Evolutionary conservation across 2,113 vertebrate species (phyloP).

Genomic region (Alces alces): DNA sequence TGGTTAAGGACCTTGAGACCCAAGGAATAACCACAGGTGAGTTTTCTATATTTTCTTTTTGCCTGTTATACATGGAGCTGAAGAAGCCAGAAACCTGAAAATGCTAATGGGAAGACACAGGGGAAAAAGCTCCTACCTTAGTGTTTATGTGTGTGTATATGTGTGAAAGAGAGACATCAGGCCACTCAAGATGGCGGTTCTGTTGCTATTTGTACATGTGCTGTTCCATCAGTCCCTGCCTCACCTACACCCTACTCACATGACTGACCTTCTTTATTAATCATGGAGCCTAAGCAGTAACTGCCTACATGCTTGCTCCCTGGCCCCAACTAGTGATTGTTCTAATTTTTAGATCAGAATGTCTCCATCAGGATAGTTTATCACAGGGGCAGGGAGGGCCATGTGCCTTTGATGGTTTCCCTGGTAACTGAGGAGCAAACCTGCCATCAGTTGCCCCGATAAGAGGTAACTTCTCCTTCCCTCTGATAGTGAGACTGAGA

Average conservation of each 20-base stretch:
- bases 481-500: background rate
- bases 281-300: background rate
- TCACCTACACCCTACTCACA: background rate
- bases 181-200: background rate
- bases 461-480: background rate
- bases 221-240: background rate
- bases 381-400: background rate
- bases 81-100: background rate
- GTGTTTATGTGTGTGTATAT: background rate
- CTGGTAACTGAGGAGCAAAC: background rate
- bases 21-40: background rate
- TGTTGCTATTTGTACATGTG: background rate
- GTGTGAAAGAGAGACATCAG: background rate
- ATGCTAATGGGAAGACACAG: background rate
- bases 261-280: background rate
- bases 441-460: background rate
- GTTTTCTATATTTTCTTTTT: background rate
- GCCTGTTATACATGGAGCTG: background rate
- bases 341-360: background rate
- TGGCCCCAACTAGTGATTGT: background rate
- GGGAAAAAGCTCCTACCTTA: rapidly evolving
- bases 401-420: background rate
- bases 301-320: background rate
- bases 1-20: background rate
- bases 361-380: background rate